A percentile compares a stretch with the other conserved stretches of the same genome.
Conservation (phyloP, 1,140 invertebrate species). For the Scylla paramamosain region DNA sequence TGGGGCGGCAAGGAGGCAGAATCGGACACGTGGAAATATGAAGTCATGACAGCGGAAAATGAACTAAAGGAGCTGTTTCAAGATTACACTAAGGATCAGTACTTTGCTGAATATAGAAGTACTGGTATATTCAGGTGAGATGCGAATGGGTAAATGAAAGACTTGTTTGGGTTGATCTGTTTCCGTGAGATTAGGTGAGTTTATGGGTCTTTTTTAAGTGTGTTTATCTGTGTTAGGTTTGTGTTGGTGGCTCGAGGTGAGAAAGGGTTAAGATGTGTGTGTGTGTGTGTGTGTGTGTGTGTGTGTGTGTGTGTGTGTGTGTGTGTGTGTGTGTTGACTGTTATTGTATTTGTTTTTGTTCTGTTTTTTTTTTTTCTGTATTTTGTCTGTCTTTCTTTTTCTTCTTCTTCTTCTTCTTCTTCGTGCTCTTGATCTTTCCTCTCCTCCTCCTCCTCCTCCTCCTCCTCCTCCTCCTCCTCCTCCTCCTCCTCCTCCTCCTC, state of each 20-base stretch:
- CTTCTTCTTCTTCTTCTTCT: neutral
- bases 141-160: too few relatives aligned
- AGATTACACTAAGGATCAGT: slow-evolving; percentile 54
- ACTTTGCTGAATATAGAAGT: slow-evolving; percentile 62
- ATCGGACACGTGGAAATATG: neutral
- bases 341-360: too few relatives aligned
- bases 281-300: too few relatives aligned
- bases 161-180: too few relatives aligned
- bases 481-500: neutral
- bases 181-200: too few relatives aligned
- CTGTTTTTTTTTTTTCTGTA: too few relatives aligned
- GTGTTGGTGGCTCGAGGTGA: too few relatives aligned
- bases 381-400: too few relatives aligned
- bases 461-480: neutral
- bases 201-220: too few relatives aligned
- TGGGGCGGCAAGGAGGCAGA: neutral
- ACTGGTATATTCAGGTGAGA: slow-evolving; percentile 65
- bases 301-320: too few relatives aligned
- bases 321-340: neutral
- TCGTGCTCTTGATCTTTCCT: neutral
- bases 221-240: too few relatives aligned
- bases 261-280: neutral
- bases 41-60: slow-evolving; percentile 22
- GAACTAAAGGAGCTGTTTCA: slow-evolving; percentile 55
- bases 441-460: neutral